A percentile compares a stretch with the other conserved stretches of the same genome.
Evolutionary conservation across 2,113 vertebrate genomes (phyloP).

Genomic region (human): GRCh38 chr1:93299001-93299500

Average conservation of each 20-base stretch:
- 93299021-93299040: not conserved
- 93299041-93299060: not conserved
- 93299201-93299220: not conserved
- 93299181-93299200: not conserved
- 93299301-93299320: not conserved
- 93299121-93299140: not conserved
- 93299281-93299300: not conserved
- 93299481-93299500: not conserved
- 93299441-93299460: not conserved
- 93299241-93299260: not conserved
- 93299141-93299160: not conserved
- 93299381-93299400: not conserved
- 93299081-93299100: not conserved
- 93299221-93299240: not conserved
- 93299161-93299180: not conserved
- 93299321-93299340: not conserved
- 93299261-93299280: not conserved
- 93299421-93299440: not conserved
- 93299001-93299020: not conserved
- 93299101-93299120: not conserved
- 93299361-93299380: not conserved
- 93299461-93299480: not conserved
- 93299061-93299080: not conserved
- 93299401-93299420: not conserved
- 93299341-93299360: not conserved